Evolutionary conservation across 2,888 invertebrate species (phyloP).

Genomic region (Drosophila nr. perissopoda): DNA sequence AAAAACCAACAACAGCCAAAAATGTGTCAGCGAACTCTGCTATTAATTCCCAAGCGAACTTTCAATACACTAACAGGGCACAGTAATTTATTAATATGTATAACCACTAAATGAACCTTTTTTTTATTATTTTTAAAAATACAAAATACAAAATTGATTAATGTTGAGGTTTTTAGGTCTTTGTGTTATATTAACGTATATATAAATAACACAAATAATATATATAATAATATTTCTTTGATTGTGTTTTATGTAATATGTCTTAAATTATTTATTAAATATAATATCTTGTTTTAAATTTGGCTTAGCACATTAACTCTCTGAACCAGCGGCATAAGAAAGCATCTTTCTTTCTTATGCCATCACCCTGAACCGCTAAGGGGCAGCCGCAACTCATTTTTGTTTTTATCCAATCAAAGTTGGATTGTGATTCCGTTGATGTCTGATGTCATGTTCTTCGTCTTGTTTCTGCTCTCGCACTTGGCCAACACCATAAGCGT

Average conservation of each 20-base stretch:
- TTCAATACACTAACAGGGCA: slow-evolving; percentile 14
- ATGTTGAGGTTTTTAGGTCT: neutral
- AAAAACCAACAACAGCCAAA: slow-evolving; percentile 7
- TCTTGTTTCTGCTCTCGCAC: slow-evolving; percentile 15
- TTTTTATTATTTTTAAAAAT: neutral
- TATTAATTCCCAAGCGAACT: slow-evolving; percentile 10
- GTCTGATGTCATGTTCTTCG: slow-evolving; percentile 55
- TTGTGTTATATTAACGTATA: neutral
- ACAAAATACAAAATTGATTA: neutral
- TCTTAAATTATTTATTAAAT: neutral
- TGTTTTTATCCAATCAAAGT: slow-evolving; percentile 8
- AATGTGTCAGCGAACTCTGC: slow-evolving; percentile 41
- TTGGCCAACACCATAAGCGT: slow-evolving; percentile 31
- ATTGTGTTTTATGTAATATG: too few species aligned
- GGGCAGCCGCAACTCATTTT: slow-evolving; percentile 15
- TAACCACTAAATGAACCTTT: neutral
- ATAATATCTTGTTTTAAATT: neutral
- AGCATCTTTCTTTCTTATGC: slow-evolving; percentile 41
- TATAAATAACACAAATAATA: neutral
- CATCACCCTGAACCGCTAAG: slow-evolving; percentile 22
- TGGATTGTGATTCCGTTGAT: slow-evolving; percentile 31
- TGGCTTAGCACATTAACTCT: neutral
- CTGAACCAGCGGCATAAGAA: slow-evolving; percentile 18
- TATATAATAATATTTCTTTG: neutral
- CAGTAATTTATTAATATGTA: neutral